A percentile compares a stretch with the other conserved stretches of the same genome.
These are phyloP conservation scores for Pediacus dermestoides DNA, from an alignment of 2,888 invertebrate genomes.

Conservation along the genomic window DNA sequence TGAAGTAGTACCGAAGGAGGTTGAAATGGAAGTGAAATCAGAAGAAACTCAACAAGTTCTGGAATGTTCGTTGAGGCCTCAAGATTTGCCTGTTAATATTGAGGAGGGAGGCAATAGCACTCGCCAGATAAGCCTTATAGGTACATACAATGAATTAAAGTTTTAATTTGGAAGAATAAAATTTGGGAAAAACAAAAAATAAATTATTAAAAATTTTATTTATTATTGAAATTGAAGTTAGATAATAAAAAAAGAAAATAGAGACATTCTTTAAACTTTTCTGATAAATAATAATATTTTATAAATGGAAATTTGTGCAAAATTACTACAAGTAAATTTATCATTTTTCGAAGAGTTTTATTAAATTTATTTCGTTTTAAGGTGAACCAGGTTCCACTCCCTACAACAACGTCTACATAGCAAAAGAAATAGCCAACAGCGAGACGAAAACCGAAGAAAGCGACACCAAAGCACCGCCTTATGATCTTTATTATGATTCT, in stretches of 20 bases:
- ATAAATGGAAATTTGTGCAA: too few species aligned
- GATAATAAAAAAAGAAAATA: slow-evolving; percentile 8
- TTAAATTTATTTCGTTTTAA: slow-evolving; percentile 8
- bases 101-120: slow-evolving; percentile 17
- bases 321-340: too few species aligned
- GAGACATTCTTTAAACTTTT: too few species aligned
- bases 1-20: slow-evolving; percentile 3
- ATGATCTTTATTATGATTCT: slow-evolving; percentile 30
- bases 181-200: too few species aligned
- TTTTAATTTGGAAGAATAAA: too few species aligned
- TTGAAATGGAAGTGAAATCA: slow-evolving; percentile 6
- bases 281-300: too few species aligned
- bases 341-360: neutral
- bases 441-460: slow-evolving; percentile 22
- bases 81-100: slow-evolving; percentile 26
- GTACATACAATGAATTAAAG: slow-evolving; percentile 21
- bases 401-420: slow-evolving; percentile 47
- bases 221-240: slow-evolving; percentile 6
- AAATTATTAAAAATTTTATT: too few species aligned
- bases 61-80: too few species aligned
- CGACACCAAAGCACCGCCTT: slow-evolving; percentile 36
- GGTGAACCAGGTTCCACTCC: slow-evolving; percentile 49
- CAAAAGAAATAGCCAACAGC: slow-evolving; percentile 32
- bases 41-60: too few species aligned
- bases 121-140: slow-evolving; percentile 37